Conservation (phyloP, 2,797 vertebrate genomes). For the Phoeniculus purpureus region DNA sequence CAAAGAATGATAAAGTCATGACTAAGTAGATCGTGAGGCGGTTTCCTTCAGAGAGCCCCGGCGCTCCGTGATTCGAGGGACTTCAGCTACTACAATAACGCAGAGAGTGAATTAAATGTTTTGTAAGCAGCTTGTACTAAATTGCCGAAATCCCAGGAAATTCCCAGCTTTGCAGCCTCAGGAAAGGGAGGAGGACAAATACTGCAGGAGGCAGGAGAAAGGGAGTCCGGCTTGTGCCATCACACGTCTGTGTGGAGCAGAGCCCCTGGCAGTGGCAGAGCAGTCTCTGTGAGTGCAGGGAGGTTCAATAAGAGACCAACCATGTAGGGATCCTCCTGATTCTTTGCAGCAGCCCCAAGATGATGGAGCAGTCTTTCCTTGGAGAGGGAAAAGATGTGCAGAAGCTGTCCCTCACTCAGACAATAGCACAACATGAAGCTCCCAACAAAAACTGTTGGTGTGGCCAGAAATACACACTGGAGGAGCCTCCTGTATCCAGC, state of each 20-base stretch:
- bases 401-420: background rate
- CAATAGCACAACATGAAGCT: background rate
- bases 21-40: background rate
- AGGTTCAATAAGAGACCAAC: background rate
- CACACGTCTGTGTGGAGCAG: background rate
- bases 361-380: background rate
- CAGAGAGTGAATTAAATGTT: conserved; percentile 7
- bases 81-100: conserved; percentile 6
- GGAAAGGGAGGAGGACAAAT: background rate
- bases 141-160: background rate
- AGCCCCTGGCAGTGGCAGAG: background rate
- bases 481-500: background rate
- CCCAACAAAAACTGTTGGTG: background rate
- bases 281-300: background rate
- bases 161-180: background rate
- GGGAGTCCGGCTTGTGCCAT: background rate
- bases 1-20: conserved; percentile 63
- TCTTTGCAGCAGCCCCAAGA: background rate
- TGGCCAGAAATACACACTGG: background rate
- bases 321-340: background rate
- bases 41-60: conserved; percentile 9
- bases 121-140: background rate
- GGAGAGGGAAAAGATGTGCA: background rate
- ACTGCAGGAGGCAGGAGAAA: background rate
- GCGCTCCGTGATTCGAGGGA: conserved; percentile 5